These are phyloP conservation scores for Teleogryllus oceanicus DNA, from an alignment of 2,888 invertebrate genomes.

Conservation along the genomic window DNA sequence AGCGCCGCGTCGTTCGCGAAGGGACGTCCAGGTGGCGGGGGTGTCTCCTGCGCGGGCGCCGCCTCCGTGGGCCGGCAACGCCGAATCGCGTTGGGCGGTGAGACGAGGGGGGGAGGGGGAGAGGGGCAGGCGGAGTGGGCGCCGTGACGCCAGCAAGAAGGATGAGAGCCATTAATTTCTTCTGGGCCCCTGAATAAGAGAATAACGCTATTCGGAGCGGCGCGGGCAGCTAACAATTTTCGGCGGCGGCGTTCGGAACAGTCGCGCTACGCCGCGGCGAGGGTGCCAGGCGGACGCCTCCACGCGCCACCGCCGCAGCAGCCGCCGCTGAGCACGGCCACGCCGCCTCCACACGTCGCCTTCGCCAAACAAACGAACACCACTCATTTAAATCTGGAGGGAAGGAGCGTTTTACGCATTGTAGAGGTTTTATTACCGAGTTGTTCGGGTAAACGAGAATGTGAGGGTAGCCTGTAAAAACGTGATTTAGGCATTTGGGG, in stretches of 20 bases:
- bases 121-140: neutral
- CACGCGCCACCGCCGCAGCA: neutral
- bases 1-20: too few species aligned
- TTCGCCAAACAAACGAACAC: too few species aligned
- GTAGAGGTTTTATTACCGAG: too few species aligned
- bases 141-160: conserved; percentile 10
- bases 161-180: conserved; percentile 1
- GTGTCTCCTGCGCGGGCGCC: neutral
- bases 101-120: neutral
- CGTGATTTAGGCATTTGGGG: too few species aligned
- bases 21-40: too few species aligned
- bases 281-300: neutral
- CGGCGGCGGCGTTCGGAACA: conserved; percentile 1
- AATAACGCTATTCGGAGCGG: conserved; percentile 18
- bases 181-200: conserved; percentile 18
- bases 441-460: too few species aligned
- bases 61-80: neutral
- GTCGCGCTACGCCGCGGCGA: neutral
- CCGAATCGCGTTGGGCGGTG: neutral
- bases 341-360: neutral
- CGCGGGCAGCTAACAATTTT: conserved; percentile 2
- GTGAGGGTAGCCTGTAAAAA: too few species aligned
- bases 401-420: too few species aligned
- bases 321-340: neutral
- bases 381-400: too few species aligned